A percentile compares a stretch with the other conserved stretches of the same genome.
Conservation (phyloP, 2,113 vertebrate species). For the Zapus hudsonius region DNA sequence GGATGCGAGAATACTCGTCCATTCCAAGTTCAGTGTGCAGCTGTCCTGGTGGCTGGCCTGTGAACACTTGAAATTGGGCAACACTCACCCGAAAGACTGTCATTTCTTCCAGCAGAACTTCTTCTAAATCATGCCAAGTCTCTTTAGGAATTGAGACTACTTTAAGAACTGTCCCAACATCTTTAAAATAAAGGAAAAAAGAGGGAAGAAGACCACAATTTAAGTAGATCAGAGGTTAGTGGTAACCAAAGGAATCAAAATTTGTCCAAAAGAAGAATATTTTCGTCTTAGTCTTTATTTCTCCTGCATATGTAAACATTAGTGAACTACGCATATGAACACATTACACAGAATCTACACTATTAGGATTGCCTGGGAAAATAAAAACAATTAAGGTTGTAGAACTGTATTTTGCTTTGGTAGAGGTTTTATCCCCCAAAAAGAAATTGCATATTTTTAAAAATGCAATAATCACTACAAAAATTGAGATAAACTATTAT, state of each 20-base stretch:
- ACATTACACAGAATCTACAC: neutral
- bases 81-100: conserved; percentile 94
- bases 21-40: conserved; percentile 72
- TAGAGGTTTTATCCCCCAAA: neutral
- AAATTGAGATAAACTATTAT: neutral
- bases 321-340: conserved; percentile 45
- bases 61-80: conserved; percentile 80
- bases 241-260: neutral
- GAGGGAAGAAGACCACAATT: neutral
- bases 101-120: conserved; percentile 98
- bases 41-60: conserved; percentile 78
- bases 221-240: neutral
- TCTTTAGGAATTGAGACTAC: conserved; percentile 97
- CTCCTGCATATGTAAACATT: conserved; percentile 18
- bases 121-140: conserved; percentile 98
- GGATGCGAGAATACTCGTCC: conserved; percentile 72
- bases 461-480: neutral
- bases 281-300: conserved; percentile 45
- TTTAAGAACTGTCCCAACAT: conserved; percentile 96
- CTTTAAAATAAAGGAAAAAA: conserved; percentile 82
- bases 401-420: neutral
- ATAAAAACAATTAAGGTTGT: conserved; percentile 10
- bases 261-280: conserved; percentile 36
- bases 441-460: conserved; percentile 32
- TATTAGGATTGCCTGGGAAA: neutral